These are phyloP conservation scores for Porites lutea DNA, from an alignment of 64 coral and sea anemone species.

Conservation along the genomic window DNA sequence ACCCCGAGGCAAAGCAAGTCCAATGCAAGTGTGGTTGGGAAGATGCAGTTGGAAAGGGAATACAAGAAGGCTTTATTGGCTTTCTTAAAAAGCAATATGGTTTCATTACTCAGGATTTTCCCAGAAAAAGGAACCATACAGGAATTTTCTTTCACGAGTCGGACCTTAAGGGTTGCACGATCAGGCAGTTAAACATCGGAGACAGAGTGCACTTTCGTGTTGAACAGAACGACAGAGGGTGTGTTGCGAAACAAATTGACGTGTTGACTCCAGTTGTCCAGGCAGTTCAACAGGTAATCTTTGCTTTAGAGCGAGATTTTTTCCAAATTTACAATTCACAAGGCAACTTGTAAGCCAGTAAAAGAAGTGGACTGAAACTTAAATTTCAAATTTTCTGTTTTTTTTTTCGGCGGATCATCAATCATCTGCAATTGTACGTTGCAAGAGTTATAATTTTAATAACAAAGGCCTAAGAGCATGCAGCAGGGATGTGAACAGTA, in stretches of 20 bases:
- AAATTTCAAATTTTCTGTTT: no score
- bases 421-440: no score
- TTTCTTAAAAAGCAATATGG: conserved; percentile 37
- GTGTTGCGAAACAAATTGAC: conserved; percentile 28
- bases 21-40: conserved; percentile 40
- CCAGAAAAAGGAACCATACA: neutral
- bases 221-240: conserved; percentile 21
- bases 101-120: conserved; percentile 34
- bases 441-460: no score
- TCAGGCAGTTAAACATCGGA: conserved; percentile 35
- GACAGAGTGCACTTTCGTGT: conserved; percentile 59
- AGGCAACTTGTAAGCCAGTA: no score
- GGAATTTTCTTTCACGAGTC: conserved; percentile 43
- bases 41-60: conserved; percentile 1
- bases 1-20: neutral
- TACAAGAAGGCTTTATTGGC: conserved; percentile 59
- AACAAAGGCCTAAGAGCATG: no score
- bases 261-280: neutral
- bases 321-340: no score
- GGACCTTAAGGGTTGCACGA: neutral
- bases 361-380: no score
- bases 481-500: no score
- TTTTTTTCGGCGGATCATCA: no score
- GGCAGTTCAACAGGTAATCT: conserved; percentile 6
- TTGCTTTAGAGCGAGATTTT: neutral